These are phyloP conservation scores for Hipposideros larvatus DNA, from an alignment of 2,797 vertebrate genomes.

Conservation along the genomic window DNA sequence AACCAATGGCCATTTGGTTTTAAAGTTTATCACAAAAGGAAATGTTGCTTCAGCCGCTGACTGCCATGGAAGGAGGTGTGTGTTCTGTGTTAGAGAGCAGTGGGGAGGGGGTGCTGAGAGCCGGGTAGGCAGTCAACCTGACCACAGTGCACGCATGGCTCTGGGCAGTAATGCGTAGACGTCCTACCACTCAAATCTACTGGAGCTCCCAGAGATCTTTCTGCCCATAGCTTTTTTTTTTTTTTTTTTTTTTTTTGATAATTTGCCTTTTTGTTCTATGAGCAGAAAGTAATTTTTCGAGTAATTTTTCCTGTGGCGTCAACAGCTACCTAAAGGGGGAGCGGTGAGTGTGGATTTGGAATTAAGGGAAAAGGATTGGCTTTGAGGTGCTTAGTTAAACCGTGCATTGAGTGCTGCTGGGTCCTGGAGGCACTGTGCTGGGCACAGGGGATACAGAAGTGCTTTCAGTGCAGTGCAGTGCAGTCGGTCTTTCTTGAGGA, in stretches of 20 bases:
- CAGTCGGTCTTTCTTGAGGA: neutral
- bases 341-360: neutral
- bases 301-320: neutral
- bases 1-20: constrained; percentile 14
- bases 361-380: neutral
- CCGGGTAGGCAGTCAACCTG: neutral
- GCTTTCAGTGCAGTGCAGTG: neutral
- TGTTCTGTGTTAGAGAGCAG: neutral
- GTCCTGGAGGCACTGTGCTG: neutral
- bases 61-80: neutral
- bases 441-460: neutral
- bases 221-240: neutral
- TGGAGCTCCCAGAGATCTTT: neutral
- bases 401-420: neutral
- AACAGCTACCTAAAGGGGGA: neutral
- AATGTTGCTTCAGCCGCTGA: neutral
- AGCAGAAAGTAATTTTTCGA: neutral
- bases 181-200: neutral
- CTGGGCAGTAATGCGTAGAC: neutral
- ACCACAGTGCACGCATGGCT: neutral
- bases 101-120: neutral
- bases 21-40: constrained; percentile 40
- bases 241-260: neutral
- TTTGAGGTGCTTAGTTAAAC: neutral
- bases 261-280: neutral